Evolutionary conservation across 2,113 vertebrate genomes (phyloP).

Genomic region (Taurulus bubalis): DNA sequence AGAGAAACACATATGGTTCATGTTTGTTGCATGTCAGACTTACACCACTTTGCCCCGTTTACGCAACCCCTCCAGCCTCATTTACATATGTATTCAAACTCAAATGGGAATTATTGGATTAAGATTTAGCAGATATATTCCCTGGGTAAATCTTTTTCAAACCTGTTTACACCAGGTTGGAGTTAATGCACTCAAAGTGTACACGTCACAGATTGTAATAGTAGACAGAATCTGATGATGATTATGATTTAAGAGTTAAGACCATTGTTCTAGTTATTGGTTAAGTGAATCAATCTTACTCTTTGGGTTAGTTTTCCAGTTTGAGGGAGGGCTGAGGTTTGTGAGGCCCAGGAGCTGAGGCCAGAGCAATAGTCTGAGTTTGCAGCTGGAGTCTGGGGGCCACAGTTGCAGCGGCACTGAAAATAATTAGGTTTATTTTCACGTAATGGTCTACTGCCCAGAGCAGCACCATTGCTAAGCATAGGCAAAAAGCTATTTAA

Average conservation of each 20-base stretch:
- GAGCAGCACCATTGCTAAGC: conserved; percentile 71
- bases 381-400: conserved; percentile 66
- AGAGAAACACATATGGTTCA: conserved; percentile 77
- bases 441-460: conserved; percentile 77
- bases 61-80: conserved; percentile 56
- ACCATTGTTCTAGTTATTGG: conserved; percentile 60
- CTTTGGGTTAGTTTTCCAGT: conserved; percentile 47
- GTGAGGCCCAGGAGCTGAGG: conserved; percentile 44
- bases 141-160: conserved; percentile 51
- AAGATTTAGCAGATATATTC: conserved; percentile 70
- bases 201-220: conserved; percentile 55
- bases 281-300: conserved; percentile 54
- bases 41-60: conserved; percentile 61
- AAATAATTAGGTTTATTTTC: conserved; percentile 84
- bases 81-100: conserved; percentile 75
- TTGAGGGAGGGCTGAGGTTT: conserved; percentile 43
- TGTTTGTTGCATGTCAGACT: conserved; percentile 78
- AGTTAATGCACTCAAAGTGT: conserved; percentile 57
- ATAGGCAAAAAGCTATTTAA: conserved; percentile 78
- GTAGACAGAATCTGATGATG: conserved; percentile 61
- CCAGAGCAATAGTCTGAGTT: conserved; percentile 44
- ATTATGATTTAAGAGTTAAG: conserved; percentile 56
- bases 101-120: conserved; percentile 74
- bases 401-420: conserved; percentile 64
- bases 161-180: conserved; percentile 58